phyloP scores from a whole-genome alignment of 2,113 vertebrate species.

The Hemiscyllium ocellatum region DNA sequence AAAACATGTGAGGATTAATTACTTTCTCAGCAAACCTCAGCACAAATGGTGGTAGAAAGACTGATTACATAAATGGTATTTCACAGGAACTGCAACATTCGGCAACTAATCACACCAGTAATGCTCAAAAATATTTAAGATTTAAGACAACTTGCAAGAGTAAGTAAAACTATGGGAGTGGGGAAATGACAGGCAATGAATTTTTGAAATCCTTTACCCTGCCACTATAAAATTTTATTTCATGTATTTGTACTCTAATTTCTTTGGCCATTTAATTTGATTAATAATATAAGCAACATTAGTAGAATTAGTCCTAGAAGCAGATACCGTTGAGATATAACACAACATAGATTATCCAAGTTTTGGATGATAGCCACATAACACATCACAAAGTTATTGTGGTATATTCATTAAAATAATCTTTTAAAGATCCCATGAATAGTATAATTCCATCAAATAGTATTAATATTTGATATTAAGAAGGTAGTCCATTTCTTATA shows the following conservation, averaged over 20 bases:
- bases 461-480: background rate
- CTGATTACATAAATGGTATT: background rate
- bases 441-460: too few species aligned
- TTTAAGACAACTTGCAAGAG: background rate
- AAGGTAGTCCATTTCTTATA: background rate
- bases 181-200: background rate
- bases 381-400: background rate
- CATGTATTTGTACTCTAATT: background rate
- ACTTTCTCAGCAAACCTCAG: conserved; percentile 25
- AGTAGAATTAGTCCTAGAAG: background rate
- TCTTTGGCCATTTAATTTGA: background rate
- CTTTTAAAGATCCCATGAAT: background rate
- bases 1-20: background rate
- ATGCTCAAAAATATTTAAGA: background rate
- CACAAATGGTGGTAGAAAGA: background rate
- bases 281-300: background rate
- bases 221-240: background rate
- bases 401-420: background rate
- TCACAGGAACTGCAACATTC: conserved; percentile 6
- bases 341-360: background rate
- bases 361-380: too few species aligned
- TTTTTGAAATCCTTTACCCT: background rate
- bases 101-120: background rate
- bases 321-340: background rate
- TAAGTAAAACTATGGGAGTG: background rate